Evolutionary conservation across 2,113 vertebrate genomes (phyloP), one percentile per base, ranked within the genome.

Genomic region (Hiodon tergisus): DNA sequence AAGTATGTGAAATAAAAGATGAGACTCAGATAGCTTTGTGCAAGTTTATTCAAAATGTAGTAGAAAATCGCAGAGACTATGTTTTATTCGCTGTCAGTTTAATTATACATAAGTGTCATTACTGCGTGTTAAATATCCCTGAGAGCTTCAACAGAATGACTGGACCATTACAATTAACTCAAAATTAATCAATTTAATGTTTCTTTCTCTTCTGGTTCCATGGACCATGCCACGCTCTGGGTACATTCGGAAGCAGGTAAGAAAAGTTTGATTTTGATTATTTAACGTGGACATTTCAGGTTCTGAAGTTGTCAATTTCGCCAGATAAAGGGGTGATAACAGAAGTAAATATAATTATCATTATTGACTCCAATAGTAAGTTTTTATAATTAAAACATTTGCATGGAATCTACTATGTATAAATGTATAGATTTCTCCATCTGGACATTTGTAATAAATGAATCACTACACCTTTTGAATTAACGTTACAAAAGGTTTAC

Each of bases 191-290:
- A 48, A 9, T 57, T 8, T 75, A n/a, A 57, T 58, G 54, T 58
- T 59, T 75, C 53, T 68, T 55, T 67, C 63, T 74, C 63, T 75
- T 48, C n/a, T 5, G 73, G 31, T 68, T 63, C 65, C 31, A 65
- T 50, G 11, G 46, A 7, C 63, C 31, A 47, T n/a, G 60, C 13
- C 6, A 67, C 11, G 6, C 73, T 50, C 53, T 5, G 65, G 63
- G 16, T 75, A 62, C 53, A 46, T 50, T 65, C 14, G 54, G 63
- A 75, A 75, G 73, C 73, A 75, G 73, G 73, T 75, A 75, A 75
- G 73, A 67, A 50, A 46, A 75, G 53, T 52, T 75, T 59, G 0
- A 2, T 75, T 67, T 50, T 14, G 13, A 13, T 48, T 52, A 3
- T 11, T 51, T 5, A 17, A 4, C n/a, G 54, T 10, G 46, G 2